A percentile compares a stretch with the other conserved stretches of the same genome.
Evolutionary conservation across 1,140 invertebrate species (phyloP).

Genomic region (Triops longicaudatus): DNA sequence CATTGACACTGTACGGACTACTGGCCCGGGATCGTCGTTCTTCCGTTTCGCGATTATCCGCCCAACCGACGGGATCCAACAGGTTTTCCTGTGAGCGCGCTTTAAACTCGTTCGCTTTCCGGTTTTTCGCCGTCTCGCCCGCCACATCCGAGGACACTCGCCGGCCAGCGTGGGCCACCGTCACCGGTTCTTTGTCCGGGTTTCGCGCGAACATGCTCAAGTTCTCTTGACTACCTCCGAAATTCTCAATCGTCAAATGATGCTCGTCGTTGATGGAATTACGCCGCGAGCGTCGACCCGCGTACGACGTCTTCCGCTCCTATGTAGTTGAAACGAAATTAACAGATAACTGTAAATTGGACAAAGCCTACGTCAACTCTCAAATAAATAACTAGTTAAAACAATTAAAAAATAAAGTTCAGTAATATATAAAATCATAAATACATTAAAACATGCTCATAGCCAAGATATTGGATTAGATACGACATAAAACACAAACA

Average conservation of each 20-base stretch:
- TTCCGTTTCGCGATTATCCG: conserved; percentile 19
- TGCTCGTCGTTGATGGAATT: conserved; percentile 80
- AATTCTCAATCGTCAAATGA: conserved; percentile 76
- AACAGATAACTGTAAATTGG: too few species aligned
- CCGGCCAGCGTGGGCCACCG: conserved; percentile 37
- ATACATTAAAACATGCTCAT: too few species aligned
- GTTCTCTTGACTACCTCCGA: conserved; percentile 71
- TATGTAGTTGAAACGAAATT: not conserved
- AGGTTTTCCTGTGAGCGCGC: conserved; percentile 17
- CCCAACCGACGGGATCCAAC: conserved; percentile 13
- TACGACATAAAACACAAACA: too few species aligned
- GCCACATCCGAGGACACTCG: conserved; percentile 3
- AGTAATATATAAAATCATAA: too few species aligned
- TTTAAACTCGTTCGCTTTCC: not conserved
- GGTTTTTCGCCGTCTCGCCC: not conserved
- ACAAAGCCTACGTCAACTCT: too few species aligned
- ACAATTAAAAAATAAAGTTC: too few species aligned
- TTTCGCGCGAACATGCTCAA: conserved; percentile 55
- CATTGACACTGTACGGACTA: conserved; percentile 27
- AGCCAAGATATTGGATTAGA: too few species aligned
- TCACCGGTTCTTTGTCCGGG: conserved; percentile 64
- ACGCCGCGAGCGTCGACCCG: conserved; percentile 67
- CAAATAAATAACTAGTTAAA: too few species aligned
- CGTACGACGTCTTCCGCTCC: conserved; percentile 52
- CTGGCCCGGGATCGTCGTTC: conserved; percentile 18